A percentile compares a stretch with the other conserved stretches of the same genome.
phyloP scores from a whole-genome alignment of 2,888 invertebrate species.

The Scaptomyza polygonia region DNA sequence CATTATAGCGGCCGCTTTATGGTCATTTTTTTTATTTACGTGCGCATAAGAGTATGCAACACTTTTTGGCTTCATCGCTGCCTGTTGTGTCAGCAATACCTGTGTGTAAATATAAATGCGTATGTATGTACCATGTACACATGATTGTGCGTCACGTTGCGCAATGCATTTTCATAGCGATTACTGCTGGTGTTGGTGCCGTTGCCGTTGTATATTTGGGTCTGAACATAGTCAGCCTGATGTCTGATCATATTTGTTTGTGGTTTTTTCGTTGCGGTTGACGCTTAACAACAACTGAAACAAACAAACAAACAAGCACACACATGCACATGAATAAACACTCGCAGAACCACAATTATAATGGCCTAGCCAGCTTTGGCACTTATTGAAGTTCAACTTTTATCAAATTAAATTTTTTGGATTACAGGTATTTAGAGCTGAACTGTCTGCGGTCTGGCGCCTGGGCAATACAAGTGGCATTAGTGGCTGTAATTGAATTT shows the following conservation, averaged over 20 bases:
- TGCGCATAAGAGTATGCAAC: slow-evolving; percentile 61
- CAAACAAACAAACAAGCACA: slow-evolving; percentile 24
- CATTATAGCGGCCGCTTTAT: slow-evolving; percentile 6
- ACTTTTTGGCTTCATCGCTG: slow-evolving; percentile 36
- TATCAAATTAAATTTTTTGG: slow-evolving; percentile 79
- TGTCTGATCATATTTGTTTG: slow-evolving; percentile 79
- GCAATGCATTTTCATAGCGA: slow-evolving; percentile 63
- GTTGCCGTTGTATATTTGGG: slow-evolving; percentile 18
- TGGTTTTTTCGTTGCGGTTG: slow-evolving; percentile 67
- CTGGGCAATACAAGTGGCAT: slow-evolving; percentile 73
- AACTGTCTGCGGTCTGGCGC: slow-evolving; percentile 64
- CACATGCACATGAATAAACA: slow-evolving; percentile 2
- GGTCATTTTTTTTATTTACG: slow-evolving; percentile 54
- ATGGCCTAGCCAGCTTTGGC: slow-evolving; percentile 64
- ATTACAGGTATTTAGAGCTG: slow-evolving; percentile 79
- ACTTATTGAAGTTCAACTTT: slow-evolving; percentile 75
- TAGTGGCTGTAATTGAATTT: slow-evolving; percentile 80
- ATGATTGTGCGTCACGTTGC: slow-evolving; percentile 8
- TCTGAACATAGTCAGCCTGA: slow-evolving; percentile 49
- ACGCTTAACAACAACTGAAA: slow-evolving; percentile 61
- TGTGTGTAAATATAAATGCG: slow-evolving; percentile 13
- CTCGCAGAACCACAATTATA: slow-evolving; percentile 63
- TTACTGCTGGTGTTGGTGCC: slow-evolving; percentile 21
- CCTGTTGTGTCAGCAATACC: slow-evolving; percentile 31
- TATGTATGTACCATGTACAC: slow-evolving; percentile 3